Percentiles rank a stretch among this genome's conserved stretches.
These are phyloP conservation scores for Pristionchus mayeri DNA, from an alignment of 2,888 invertebrate genomes.

Conservation along the genomic window DNA sequence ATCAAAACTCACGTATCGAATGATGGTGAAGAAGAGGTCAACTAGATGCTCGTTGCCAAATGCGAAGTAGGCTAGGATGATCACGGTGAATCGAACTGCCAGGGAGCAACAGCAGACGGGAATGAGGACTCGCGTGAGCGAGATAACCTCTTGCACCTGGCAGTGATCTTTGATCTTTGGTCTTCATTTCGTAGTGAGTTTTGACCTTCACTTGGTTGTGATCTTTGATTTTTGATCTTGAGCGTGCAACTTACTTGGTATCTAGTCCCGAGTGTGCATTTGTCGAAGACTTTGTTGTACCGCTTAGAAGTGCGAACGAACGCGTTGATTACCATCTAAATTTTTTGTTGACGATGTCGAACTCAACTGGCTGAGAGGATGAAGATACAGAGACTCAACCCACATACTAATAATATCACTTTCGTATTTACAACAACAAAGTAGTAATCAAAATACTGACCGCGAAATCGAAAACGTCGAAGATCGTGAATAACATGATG, in stretches of 20 bases:
- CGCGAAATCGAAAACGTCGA: too few species aligned
- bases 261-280: neutral
- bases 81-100: neutral
- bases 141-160: neutral
- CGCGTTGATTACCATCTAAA: neutral
- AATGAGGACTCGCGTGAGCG: neutral
- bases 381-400: too few species aligned
- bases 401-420: too few species aligned
- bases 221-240: too few species aligned
- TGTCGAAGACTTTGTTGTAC: neutral
- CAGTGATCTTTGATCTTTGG: too few species aligned
- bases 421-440: neutral
- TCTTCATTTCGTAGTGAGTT: too few species aligned
- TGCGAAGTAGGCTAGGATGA: neutral
- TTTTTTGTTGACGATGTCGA: too few species aligned
- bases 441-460: too few species aligned
- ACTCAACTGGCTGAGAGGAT: too few species aligned
- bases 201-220: too few species aligned
- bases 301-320: neutral
- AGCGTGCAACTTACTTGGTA: too few species aligned
- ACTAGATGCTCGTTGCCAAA: neutral
- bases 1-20: neutral
- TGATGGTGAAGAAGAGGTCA: neutral
- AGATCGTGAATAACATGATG: neutral
- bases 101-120: neutral